Evolutionary conservation across 2,797 vertebrate genomes (phyloP).

Genomic region (Octomys mimax): DNA sequence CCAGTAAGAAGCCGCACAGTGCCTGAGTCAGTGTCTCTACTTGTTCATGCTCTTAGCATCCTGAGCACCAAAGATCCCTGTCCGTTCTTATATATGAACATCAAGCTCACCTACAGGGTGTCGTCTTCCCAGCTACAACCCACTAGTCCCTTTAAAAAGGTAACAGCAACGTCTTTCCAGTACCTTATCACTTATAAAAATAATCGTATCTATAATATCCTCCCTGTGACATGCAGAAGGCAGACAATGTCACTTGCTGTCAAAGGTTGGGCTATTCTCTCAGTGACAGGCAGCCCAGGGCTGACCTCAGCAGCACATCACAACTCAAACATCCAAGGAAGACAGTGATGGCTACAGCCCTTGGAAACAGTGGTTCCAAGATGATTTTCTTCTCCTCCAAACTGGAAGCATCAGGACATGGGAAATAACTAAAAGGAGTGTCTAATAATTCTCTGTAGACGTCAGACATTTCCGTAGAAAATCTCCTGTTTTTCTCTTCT

Average conservation of each 20-base stretch:
- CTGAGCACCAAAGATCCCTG: not conserved
- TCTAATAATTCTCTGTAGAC: not conserved
- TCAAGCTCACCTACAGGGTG: not conserved
- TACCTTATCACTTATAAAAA: constrained; percentile 6
- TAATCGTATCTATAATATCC: not conserved
- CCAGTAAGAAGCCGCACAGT: not conserved
- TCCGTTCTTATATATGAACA: not conserved
- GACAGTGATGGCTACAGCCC: not conserved
- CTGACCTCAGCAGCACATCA: fast-evolving
- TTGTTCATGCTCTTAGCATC: not conserved
- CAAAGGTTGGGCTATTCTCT: not conserved
- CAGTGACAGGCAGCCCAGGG: not conserved
- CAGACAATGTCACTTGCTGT: not conserved
- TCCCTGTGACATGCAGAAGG: constrained; percentile 17
- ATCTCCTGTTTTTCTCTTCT: not conserved
- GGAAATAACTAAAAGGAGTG: not conserved
- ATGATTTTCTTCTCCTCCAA: not conserved
- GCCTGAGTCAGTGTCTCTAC: not conserved
- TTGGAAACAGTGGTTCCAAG: not conserved
- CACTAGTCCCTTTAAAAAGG: not conserved
- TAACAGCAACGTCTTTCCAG: not conserved
- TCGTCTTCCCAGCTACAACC: not conserved
- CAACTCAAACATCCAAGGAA: not conserved
- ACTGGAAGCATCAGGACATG: not conserved
- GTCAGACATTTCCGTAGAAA: not conserved